These are phyloP conservation scores for Mythimna ferrago DNA, from an alignment of 2,888 invertebrate species.

Conservation along the genomic window DNA sequence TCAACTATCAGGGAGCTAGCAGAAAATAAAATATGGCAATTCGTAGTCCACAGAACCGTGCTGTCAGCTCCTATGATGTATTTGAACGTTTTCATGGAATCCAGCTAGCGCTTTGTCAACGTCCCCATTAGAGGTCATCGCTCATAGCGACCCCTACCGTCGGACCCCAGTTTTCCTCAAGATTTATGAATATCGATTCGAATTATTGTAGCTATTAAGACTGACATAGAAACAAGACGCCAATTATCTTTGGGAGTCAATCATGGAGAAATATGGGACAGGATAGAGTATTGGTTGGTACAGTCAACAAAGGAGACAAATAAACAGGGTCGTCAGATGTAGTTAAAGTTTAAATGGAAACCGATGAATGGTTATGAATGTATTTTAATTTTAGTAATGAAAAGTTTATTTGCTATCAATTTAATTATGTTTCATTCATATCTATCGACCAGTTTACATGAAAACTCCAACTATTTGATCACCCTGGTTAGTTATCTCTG, in stretches of 20 bases:
- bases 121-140: constrained; percentile 88
- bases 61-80: constrained; percentile 89
- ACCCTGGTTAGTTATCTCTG: too few relatives aligned
- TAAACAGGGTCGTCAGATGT: too few relatives aligned
- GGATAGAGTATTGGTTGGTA: neutral
- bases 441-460: too few relatives aligned
- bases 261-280: constrained; percentile 18
- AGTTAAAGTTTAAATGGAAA: too few relatives aligned
- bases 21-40: constrained; percentile 90
- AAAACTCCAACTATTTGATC: too few relatives aligned
- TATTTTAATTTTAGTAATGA: too few relatives aligned
- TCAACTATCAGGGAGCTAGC: constrained; percentile 85
- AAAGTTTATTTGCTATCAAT: too few relatives aligned
- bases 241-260: constrained; percentile 48
- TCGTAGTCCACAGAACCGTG: constrained; percentile 84
- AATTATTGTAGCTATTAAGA: constrained; percentile 62
- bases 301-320: too few relatives aligned
- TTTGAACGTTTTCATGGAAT: constrained; percentile 89
- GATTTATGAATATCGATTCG: constrained; percentile 74
- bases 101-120: constrained; percentile 88
- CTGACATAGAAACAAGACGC: constrained; percentile 49
- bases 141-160: constrained; percentile 76
- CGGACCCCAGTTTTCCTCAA: constrained; percentile 67
- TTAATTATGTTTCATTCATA: too few relatives aligned
- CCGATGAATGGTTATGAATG: too few relatives aligned